Evolutionary conservation across 1,140 invertebrate species (phyloP).

Genomic region (Sitodiplosis mosellana): DNA sequence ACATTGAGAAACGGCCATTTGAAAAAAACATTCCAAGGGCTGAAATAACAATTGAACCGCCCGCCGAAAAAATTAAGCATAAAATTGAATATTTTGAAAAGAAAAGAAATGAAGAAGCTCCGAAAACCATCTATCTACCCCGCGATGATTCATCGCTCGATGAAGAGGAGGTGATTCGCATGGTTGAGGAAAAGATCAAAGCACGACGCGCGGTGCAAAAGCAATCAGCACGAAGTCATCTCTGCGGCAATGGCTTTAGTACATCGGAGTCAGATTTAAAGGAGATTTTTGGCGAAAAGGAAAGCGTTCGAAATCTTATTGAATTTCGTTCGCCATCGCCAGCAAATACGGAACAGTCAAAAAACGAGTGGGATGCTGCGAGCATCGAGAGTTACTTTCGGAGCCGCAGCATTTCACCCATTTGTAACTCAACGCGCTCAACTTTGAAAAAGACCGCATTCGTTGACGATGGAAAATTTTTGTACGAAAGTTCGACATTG

Average conservation of each 20-base stretch:
- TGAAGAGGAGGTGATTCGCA: constrained; percentile 17
- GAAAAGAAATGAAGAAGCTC: constrained; percentile 27
- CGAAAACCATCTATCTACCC: constrained; percentile 32
- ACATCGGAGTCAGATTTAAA: constrained; percentile 55
- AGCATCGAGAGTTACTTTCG: constrained; percentile 43
- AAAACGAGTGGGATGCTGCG: constrained; percentile 22
- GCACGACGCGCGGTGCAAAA: constrained; percentile 10
- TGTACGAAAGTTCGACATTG: constrained; percentile 44
- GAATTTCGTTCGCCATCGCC: constrained; percentile 6
- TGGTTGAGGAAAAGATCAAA: constrained; percentile 21
- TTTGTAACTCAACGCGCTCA: no score
- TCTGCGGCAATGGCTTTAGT: constrained; percentile 18
- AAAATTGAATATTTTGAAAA: constrained; percentile 68
- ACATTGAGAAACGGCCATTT: no score
- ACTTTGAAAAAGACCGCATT: no score
- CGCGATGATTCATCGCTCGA: constrained; percentile 32
- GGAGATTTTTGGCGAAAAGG: constrained; percentile 53
- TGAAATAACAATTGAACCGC: no score
- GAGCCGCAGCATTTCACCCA: constrained; percentile 43
- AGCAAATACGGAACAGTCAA: constrained; percentile 12
- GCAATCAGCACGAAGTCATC: constrained; percentile 4
- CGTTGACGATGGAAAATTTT: constrained; percentile 9
- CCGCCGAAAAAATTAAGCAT: constrained; percentile 38
- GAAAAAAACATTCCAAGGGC: background rate
- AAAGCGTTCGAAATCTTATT: constrained; percentile 21